These are phyloP conservation scores for Psophia crepitans DNA, from an alignment of 2,113 vertebrate species.

Conservation along the genomic window DNA sequence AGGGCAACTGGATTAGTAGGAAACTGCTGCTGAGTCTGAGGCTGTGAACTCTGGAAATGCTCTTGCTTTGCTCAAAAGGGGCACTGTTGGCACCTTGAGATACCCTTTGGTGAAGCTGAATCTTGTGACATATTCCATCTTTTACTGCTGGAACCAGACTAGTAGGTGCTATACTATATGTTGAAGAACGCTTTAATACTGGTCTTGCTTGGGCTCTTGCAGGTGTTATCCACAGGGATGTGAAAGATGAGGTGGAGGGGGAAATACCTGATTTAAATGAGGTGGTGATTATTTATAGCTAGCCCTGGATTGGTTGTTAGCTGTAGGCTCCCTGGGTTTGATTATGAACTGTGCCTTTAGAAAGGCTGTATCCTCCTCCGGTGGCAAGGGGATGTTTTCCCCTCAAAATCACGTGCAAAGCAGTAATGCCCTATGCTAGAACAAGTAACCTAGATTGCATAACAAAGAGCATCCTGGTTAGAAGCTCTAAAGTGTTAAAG, in stretches of 20 bases:
- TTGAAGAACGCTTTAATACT: not conserved
- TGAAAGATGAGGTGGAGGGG: not conserved
- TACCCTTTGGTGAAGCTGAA: not conserved
- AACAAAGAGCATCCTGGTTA: not conserved
- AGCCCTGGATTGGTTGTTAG: not conserved
- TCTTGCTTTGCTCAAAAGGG: not conserved
- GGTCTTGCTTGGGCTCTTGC: not conserved
- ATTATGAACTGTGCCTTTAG: not conserved
- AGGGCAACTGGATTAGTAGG: not conserved
- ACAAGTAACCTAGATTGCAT: not conserved
- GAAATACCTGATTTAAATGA: not conserved
- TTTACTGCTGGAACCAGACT: not conserved
- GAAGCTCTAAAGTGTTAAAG: not conserved
- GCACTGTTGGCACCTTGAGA: not conserved
- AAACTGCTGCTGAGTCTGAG: not conserved
- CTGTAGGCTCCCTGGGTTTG: not conserved
- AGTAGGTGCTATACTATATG: not conserved
- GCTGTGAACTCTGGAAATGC: not conserved
- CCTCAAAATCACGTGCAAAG: not conserved
- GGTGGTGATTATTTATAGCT: not conserved
- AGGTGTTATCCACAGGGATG: not conserved
- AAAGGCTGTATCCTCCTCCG: not conserved
- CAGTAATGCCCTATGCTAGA: not conserved
- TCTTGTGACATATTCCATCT: not conserved
- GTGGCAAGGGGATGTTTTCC: not conserved